Conservation (phyloP, 37 sponge, comb jelly and placozoan species). For the Halisarca cf. caerulea region DNA sequence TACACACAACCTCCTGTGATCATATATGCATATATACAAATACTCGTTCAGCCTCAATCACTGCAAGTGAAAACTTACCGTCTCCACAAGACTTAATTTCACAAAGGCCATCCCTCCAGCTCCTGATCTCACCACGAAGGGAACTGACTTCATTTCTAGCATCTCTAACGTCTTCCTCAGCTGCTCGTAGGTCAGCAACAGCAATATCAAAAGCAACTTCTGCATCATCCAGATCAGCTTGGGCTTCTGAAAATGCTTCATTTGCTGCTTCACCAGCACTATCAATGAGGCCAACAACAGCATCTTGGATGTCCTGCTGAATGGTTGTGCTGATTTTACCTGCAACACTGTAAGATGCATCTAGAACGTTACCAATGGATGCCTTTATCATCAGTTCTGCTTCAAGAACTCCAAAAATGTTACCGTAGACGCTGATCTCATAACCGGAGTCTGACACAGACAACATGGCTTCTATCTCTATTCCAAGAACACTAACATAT, state of each 20-base stretch:
- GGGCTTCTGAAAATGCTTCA: not conserved
- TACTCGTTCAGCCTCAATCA: no score
- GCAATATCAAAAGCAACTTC: slow-evolving; percentile 19
- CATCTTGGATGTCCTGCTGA: not conserved
- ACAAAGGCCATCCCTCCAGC: no score
- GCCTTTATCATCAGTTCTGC: not conserved
- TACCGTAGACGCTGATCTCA: slow-evolving; percentile 8
- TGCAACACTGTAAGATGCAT: not conserved
- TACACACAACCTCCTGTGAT: no score
- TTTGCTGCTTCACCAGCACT: slow-evolving; percentile 14
- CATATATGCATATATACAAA: no score
- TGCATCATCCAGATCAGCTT: not conserved
- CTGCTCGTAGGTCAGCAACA: not conserved
- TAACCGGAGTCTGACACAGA: not conserved
- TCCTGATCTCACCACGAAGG: not conserved
- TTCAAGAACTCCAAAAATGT: slow-evolving; percentile 8
- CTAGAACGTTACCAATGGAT: not conserved
- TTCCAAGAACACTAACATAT: slow-evolving; percentile 25
- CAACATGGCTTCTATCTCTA: slow-evolving; percentile 17
- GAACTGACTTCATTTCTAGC: slow-evolving; percentile 5
- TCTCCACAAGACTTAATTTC: no score
- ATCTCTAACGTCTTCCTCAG: not conserved
- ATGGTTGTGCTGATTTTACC: not conserved
- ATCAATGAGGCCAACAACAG: not conserved
- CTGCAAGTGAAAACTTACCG: no score